Evolutionary conservation across 2,797 vertebrate species (phyloP), one percentile per base, ranked within the genome.

Genomic region (Ctenosaura bakeri): DNA sequence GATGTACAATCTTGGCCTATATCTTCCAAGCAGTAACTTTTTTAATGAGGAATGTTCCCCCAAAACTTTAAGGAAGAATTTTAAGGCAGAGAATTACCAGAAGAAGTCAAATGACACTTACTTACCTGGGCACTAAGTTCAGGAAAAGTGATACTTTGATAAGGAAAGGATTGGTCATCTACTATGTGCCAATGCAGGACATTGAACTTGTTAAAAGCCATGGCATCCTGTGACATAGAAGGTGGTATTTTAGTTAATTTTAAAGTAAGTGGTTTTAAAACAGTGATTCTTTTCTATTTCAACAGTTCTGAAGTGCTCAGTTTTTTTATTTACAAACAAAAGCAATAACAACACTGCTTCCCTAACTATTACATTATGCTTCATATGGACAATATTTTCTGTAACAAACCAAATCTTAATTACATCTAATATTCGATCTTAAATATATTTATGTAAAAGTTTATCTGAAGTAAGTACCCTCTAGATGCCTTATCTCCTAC

Each of bases 101-200:
- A 56, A 59, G 14, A 12, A 50, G 73, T 7, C 73, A 32, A 9
- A 13, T 62, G 14, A 85, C 8, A 8, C 89, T 93, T 89, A 96
- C 98, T 95, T 69, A 99, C 99, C 97, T 98, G 96, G 89, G 97
- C 96, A 95, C 98, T 99, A 91, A 99, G 96, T 52, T 98, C 96
- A 4, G 99, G 99, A 94, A 99, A 99, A 9, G 95, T 95, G 32
- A 89, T 90, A 92, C 99, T 99, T 96, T 99, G 94, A 92, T 98
- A 99, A 6, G 99, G 99, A 95, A 99, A 99, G 32, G 99, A 98
- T 0, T 79, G 96, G 90, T 99, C 99, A 8, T 99, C 99, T 50
- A 99, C 99, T 66, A 99, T 98, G 94, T 99, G 99, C 99, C 99
- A 99, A 96, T 99, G 99, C 90, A 99, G 97, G 82, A 99, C 98